Percentiles rank a stretch among this genome's conserved stretches.
These are phyloP conservation scores for Zaprionus obscuricornis DNA, from an alignment of 2,888 invertebrate genomes.

Conservation along the genomic window DNA sequence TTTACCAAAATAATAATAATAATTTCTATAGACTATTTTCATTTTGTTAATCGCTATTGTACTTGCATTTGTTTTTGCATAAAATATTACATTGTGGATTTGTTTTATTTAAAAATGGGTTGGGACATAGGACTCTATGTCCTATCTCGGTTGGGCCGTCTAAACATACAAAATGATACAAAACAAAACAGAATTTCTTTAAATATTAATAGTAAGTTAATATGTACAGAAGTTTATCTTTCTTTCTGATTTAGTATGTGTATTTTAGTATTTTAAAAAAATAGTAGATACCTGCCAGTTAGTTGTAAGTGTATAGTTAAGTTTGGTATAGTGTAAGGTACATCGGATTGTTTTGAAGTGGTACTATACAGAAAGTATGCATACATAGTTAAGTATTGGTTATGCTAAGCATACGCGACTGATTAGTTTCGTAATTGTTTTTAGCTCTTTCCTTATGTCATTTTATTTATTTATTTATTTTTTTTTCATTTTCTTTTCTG, in stretches of 20 bases:
- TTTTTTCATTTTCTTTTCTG: conserved; percentile 13
- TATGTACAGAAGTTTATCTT: no score
- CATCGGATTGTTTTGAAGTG: conserved; percentile 73
- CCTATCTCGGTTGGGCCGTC: no score
- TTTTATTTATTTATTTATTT: conserved; percentile 18
- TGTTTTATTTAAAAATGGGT: no score
- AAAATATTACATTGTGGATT: conserved; percentile 53
- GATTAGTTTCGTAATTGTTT: conserved; percentile 31
- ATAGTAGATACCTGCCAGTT: neutral
- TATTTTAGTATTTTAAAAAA: no score
- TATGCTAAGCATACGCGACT: conserved; percentile 39
- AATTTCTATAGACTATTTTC: conserved; percentile 35
- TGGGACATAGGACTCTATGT: no score
- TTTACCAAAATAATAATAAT: conserved; percentile 73
- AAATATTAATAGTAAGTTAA: no score
- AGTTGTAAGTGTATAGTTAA: conserved; percentile 24
- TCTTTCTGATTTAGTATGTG: no score
- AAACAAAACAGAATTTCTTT: no score
- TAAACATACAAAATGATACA: no score
- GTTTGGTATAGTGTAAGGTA: conserved; percentile 57
- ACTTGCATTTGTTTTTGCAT: conserved; percentile 53
- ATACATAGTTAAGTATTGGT: conserved; percentile 24
- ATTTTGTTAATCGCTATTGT: conserved; percentile 34
- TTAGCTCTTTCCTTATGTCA: neutral
- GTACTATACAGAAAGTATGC: conserved; percentile 1